Evolutionary conservation across 2,797 vertebrate species (phyloP), one percentile per base, ranked within the genome.

Genomic region (Margarornis squamiger): DNA sequence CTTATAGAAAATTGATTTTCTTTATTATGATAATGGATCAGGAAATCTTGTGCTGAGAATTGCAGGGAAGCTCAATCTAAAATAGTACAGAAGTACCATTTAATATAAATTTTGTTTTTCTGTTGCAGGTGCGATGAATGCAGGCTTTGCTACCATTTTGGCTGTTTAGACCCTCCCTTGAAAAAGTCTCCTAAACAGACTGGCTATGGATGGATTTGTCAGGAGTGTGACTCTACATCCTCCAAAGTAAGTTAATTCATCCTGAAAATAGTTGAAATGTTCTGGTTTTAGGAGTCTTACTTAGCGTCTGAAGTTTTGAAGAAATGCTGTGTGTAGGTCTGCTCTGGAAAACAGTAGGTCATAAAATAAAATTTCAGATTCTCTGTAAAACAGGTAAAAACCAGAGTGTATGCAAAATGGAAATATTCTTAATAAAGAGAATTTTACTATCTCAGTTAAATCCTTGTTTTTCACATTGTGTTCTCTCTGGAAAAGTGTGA

Each of bases 141-240:
- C 97, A 98, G 96, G 52, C 98, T 99, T 87, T 99, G 99, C 97
- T 99, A 99, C 97, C 99, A 99, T 97, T 99, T 99, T 62, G 99
- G 99, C 68, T 99, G 99, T 92, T 98, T 99, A 98, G 99, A 99
- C 96, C 99, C 99, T 97, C 99, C 99, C n/a, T 97, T 99, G 97
- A 99, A 99, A 98, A 99, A 99, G 96, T 99, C 99, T 86, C 99
- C 99, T 84, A 99, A 99, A 96, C 99, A 99, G 98, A 99, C 99
- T 19, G 99, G 99, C 81, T 99, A 99, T 78, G 99, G 99, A 80
- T 99, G 99, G 99, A 99, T 99, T 97, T 99, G 99, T 98, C 99
- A 99, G 96, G 99, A 99, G 92, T 99, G 99, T 97, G 99, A 99
- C 97, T 99, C 98, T 66, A 99, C 99, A 16, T 99, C 99, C 92